Evolutionary conservation across 2,797 vertebrate genomes (phyloP).

Genomic region (Notolabrus celidotus): DNA sequence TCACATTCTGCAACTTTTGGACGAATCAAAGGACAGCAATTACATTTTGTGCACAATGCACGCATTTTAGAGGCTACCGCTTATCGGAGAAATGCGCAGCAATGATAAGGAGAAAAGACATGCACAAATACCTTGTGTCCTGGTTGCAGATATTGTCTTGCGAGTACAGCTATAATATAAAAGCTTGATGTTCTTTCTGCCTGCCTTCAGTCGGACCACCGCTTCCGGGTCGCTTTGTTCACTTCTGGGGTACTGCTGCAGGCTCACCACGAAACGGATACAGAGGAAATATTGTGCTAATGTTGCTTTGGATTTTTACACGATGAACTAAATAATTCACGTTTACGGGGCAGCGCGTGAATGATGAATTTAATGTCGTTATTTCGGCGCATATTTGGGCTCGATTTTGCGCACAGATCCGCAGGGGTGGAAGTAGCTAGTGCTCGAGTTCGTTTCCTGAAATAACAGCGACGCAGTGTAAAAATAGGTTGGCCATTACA

Average conservation of each 20-base stretch:
- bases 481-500: not conserved
- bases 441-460: not conserved
- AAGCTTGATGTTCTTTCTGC: constrained; percentile 86
- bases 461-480: constrained; percentile 8
- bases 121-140: constrained; percentile 83
- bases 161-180: constrained; percentile 83
- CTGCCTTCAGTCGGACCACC: constrained; percentile 85
- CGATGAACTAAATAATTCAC: constrained; percentile 37
- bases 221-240: constrained; percentile 96
- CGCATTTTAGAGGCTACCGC: constrained; percentile 13
- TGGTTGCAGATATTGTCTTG: constrained; percentile 82
- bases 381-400: constrained; percentile 13
- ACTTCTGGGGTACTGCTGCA: constrained; percentile 92
- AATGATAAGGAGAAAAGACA: constrained; percentile 43
- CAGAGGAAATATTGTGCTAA: constrained; percentile 19
- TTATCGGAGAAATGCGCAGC: constrained; percentile 32
- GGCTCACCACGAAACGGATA: constrained; percentile 42
- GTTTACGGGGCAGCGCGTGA: constrained; percentile 4
- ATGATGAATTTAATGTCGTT: not conserved
- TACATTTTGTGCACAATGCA: constrained; percentile 65
- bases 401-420: not conserved
- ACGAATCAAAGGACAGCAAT: constrained; percentile 76
- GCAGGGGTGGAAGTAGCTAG: not conserved
- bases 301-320: constrained; percentile 22
- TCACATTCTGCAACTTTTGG: constrained; percentile 85